Base-by-base conservation (phyloP, 1,140 invertebrate species). In the Helicoverpa zea region DNA sequence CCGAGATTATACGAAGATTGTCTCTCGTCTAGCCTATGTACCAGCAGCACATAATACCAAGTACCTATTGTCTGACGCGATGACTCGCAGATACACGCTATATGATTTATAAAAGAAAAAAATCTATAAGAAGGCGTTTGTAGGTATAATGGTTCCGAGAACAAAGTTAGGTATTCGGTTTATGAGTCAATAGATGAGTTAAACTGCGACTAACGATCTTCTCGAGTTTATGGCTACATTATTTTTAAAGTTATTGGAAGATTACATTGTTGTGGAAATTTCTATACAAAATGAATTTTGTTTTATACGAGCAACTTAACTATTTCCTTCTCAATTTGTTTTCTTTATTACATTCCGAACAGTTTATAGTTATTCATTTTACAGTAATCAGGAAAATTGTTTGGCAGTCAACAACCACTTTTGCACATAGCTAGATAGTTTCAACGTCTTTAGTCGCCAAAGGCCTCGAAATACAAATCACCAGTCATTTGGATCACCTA, bases 1-100 rank as follows among this genome's bases (percentile, higher is more conserved):
- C 83, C 85, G 87, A 88, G 89, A 91, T 91, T 88, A 89, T 83
- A 85, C 86, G 78, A 83, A 90, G 91, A 92, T 91, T 92, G 89
- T 91, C 88, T 91, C 84, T 79, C 83, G 86, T 87, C 87, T 86
- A 87, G 86, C 58, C 74, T 85, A 81, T 86, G 77, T 86, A 72
- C n/a, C 76, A 78, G 61, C 81, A 78, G 80, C 80, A 54, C 59
- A 77, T 64, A 77, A 77, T 80, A 79, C 79, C 49, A 78, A 81
- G 81, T 84, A 64, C 72, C 81, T 84, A 84, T 86, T 86, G 83
- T 86, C 74, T 83, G 78, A 77, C 12, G 70, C 76, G 49, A 79
- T 80, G 80, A 72, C 83, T 83, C 30, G 16, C 52, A 66, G 72
- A 81, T 78, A 83, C 49, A 29, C 11, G 30, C 18, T 72, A 78